Evolutionary conservation across 1,140 invertebrate species (phyloP).

Genomic region (Melanaphis sacchari): DNA sequence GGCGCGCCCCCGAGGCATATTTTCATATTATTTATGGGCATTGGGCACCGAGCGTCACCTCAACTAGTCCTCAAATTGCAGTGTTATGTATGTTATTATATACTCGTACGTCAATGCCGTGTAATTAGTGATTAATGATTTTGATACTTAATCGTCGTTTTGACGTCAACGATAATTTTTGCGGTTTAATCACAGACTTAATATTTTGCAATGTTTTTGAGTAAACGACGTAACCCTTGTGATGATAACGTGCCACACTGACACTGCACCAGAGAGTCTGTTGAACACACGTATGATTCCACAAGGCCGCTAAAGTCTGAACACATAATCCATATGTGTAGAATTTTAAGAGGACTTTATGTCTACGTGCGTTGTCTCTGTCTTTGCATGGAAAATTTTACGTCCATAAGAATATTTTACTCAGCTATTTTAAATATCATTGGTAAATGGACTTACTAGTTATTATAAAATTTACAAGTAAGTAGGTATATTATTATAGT

Average conservation of each 20-base stretch:
- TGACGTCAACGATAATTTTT: neutral
- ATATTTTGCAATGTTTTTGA: constrained; percentile 15
- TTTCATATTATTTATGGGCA: neutral
- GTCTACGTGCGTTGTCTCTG: neutral
- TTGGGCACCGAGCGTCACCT: neutral
- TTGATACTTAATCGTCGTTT: neutral
- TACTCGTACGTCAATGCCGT: neutral
- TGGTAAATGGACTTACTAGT: too few relatives aligned
- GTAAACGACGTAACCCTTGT: neutral
- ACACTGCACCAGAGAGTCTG: neutral
- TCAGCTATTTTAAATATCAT: too few relatives aligned
- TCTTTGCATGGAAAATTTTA: neutral
- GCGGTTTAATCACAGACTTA: neutral
- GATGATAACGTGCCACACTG: neutral
- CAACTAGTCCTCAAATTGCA: neutral
- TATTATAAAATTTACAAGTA: too few relatives aligned
- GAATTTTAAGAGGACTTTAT: neutral
- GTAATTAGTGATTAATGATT: constrained; percentile 1
- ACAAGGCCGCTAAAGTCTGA: neutral
- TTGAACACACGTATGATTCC: neutral
- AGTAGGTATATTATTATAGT: too few relatives aligned
- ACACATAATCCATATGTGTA: neutral
- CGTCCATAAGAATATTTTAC: neutral
- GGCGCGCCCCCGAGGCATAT: neutral
- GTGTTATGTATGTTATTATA: neutral